phyloP scores from a whole-genome alignment of 2,113 vertebrate species.

The Thalassoma bifasciatum region DNA sequence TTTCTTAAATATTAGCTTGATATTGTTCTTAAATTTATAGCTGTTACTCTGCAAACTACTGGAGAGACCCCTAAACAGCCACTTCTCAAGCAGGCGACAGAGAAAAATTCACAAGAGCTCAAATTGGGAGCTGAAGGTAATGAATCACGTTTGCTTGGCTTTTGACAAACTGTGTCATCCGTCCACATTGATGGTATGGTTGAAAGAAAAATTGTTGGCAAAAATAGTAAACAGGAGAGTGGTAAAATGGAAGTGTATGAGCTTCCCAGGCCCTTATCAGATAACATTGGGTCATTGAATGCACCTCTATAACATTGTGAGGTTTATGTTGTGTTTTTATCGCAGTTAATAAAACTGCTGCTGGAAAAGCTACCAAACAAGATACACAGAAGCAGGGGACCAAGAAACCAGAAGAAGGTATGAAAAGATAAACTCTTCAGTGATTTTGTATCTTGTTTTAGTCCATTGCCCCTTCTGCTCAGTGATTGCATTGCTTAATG shows the following conservation, averaged over 20 bases:
- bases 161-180: background rate
- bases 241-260: background rate
- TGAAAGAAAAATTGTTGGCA: background rate
- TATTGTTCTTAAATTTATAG: constrained; percentile 57
- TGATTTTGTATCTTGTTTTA: background rate
- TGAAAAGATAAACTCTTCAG: background rate
- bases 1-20: constrained; percentile 13
- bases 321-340: constrained; percentile 38
- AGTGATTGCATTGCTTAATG: background rate
- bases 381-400: constrained; percentile 39
- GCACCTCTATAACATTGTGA: constrained; percentile 12
- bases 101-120: constrained; percentile 33
- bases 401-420: constrained; percentile 54
- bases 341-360: constrained; percentile 40
- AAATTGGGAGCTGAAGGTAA: constrained; percentile 59
- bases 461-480: too few species aligned
- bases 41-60: constrained; percentile 40
- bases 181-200: too few species aligned
- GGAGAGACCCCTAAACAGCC: constrained; percentile 51
- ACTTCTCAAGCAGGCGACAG: constrained; percentile 32
- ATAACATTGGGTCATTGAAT: background rate
- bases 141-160: constrained; percentile 18
- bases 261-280: constrained; percentile 6
- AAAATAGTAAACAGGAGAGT: background rate
- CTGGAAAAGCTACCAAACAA: constrained; percentile 40